These are phyloP conservation scores for Mormyrops attenuatus DNA, from an alignment of 2,797 vertebrate species.

Conservation along the genomic window DNA sequence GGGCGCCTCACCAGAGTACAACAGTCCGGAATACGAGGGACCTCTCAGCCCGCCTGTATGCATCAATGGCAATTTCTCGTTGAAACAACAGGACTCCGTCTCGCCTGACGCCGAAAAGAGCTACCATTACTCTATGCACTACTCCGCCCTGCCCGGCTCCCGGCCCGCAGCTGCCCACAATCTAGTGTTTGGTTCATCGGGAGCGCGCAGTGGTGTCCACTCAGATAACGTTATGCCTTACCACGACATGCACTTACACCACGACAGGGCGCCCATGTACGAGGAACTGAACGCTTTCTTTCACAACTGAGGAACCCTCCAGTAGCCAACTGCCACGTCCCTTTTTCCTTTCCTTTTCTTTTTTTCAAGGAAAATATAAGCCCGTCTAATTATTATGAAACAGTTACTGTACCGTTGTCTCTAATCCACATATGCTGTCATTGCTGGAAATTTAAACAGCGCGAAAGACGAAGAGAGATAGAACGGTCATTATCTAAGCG, in stretches of 20 bases:
- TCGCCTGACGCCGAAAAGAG: constrained; percentile 84
- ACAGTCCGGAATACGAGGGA: constrained; percentile 87
- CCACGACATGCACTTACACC: constrained; percentile 85
- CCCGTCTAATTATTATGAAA: constrained; percentile 15
- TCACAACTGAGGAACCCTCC: constrained; percentile 78
- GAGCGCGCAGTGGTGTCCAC: constrained; percentile 76
- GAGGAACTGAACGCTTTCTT: constrained; percentile 92
- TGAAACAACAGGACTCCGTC: constrained; percentile 76
- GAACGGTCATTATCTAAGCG: constrained; percentile 38
- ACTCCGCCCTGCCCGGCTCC: constrained; percentile 77
- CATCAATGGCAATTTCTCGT: constrained; percentile 85
- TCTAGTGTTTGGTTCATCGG: constrained; percentile 77
- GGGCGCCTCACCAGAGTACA: constrained; percentile 82
- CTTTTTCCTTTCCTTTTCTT: not conserved
- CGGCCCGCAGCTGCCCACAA: constrained; percentile 70
- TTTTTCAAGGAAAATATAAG: constrained; percentile 9
- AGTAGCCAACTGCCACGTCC: constrained; percentile 28
- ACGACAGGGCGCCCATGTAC: constrained; percentile 80
- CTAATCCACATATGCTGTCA: not conserved
- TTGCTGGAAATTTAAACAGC: not conserved
- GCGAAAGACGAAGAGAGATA: not conserved
- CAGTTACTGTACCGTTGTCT: constrained; percentile 16
- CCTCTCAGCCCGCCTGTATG: constrained; percentile 83
- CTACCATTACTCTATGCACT: constrained; percentile 96
- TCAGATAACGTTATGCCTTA: constrained; percentile 89